Base-by-base conservation (phyloP, 2,888 invertebrate genomes). In the Odontothrips loti region DNA sequence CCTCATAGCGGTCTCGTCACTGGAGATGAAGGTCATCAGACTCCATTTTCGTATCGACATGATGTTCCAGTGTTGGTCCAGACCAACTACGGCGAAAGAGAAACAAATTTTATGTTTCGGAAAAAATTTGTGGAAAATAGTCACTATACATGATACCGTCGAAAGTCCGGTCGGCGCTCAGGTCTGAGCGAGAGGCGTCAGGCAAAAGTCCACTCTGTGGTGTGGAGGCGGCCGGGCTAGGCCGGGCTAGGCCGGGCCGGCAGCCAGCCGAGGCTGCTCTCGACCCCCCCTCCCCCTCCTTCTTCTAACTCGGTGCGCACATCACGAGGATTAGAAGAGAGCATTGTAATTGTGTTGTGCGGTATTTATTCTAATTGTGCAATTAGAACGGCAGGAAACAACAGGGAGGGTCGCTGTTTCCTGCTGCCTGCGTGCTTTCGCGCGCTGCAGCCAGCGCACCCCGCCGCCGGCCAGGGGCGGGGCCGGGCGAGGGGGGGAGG, bases 281-380 rank as follows among this genome's bases (percentile, higher is more conserved):
- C n/a, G n/a, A n/a, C n/a, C n/a, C n/a, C n/a, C n/a, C n/a, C n/a
- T n/a, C n/a, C n/a, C n/a, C n/a, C n/a, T n/a, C n/a, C n/a, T n/a
- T n/a, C n/a, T 12, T 48, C 48, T 48, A 48, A 48, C 51, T 17
- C 63, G 63, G 63, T n/a, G 63, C 68, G 68, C n/a, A 23, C 68
- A 68, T 68, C 68, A 23, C n/a, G 68, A 17, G 68, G 68, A 68
- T 68, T 68, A 68, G 68, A 68, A 23, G 23, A 68, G 68, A 68
- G 68, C 68, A 68, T 68, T 68, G 68, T 68, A 68, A 68, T 68
- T 68, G 68, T 68, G 68, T 68, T 68, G 68, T 68, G 68, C 68
- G 68, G 68, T 68, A 68, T 68, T 68, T 68, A 68, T 68, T 68
- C 68, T 68, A 68, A 68, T 68, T 68, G 68, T 68, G 68, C 68